Evolutionary conservation across 2,113 vertebrate species (phyloP), one percentile per base, ranked within the genome.

Genomic region (Verasper variegatus): DNA sequence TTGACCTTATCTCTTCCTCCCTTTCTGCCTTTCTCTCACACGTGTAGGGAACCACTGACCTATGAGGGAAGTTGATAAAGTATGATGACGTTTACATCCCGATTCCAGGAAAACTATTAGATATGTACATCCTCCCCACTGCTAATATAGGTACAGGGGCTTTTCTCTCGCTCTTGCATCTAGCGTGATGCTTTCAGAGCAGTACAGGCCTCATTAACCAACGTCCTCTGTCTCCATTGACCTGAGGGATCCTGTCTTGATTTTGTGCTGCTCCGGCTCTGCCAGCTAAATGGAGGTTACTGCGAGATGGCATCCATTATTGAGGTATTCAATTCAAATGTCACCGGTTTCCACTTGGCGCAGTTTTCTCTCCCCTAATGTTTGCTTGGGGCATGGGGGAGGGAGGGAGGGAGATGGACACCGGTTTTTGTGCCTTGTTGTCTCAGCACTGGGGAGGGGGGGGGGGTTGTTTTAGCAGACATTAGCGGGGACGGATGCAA

Each of bases 321-420:
- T 78, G 87, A 91, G 84, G 88, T 88, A 93, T 93, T 93, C 90
- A 90, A 92, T 94, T 94, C 92, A 93, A 93, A 94, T 93, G 93
- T 94, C 94, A 95, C 89, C 88, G 81, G 84, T 86, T 92, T 94
- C 86, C 88, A 91, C 86, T 91, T 91, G 90, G 87, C 88, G 90
- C 82, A 82, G 83, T 83, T 89, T 88, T 80, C 89, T 81, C 77
- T 83, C 88, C 86, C 70, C 85, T 90, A 89, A 90, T 91, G 90
- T 91, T 88, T 90, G 84, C 89, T 88, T 17, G 65, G 77, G 86
- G 85, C 82, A 57, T 68, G 59, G 42, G 62, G 66, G 69, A 68
- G 13, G 66, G 64, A 40, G 35, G 21, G 64, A 40, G 35, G 21
- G 24, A 10, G 52, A 21, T 7, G 31, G 59, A 61, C 17, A 40